Percentiles rank a stretch among this genome's conserved stretches.
phyloP scores from a whole-genome alignment of 1,140 invertebrate species.

The Bradynema listronoti region DNA sequence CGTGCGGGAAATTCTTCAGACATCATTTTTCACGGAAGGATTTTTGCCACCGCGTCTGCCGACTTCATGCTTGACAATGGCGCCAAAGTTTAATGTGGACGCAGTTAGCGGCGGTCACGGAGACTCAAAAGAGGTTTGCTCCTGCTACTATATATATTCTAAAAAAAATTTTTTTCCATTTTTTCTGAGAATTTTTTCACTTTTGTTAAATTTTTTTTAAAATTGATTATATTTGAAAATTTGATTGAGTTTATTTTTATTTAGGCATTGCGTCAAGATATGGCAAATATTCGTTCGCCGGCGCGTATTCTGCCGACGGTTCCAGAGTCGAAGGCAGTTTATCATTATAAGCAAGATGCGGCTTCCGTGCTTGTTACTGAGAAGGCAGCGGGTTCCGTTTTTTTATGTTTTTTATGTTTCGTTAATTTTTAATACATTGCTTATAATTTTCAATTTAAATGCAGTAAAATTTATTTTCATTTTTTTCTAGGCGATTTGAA shows the following conservation, averaged over 20 bases:
- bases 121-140: not conserved
- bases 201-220: too few species aligned
- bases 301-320: slow-evolving; percentile 21
- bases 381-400: slow-evolving; percentile 18
- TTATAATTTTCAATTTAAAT: slow-evolving; percentile 1
- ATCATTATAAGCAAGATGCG: slow-evolving; percentile 18
- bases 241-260: too few species aligned
- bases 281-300: slow-evolving; percentile 1
- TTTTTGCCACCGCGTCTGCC: slow-evolving; percentile 28
- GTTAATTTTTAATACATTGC: not conserved
- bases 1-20: slow-evolving; percentile 69
- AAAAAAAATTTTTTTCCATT: too few species aligned
- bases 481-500: slow-evolving; percentile 23
- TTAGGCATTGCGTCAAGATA: slow-evolving; percentile 2
- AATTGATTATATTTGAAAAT: too few species aligned
- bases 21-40: slow-evolving; percentile 68
- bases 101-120: slow-evolving; percentile 26
- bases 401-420: not conserved
- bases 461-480: not conserved
- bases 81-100: slow-evolving; percentile 33
- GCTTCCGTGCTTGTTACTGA: slow-evolving; percentile 30
- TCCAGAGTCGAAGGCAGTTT: slow-evolving; percentile 15
- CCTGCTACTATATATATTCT: slow-evolving; percentile 5
- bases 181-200: too few species aligned
- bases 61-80: slow-evolving; percentile 34